Evolutionary conservation across 2,113 vertebrate species (phyloP).

Genomic region (Muscicapa adusta): DNA sequence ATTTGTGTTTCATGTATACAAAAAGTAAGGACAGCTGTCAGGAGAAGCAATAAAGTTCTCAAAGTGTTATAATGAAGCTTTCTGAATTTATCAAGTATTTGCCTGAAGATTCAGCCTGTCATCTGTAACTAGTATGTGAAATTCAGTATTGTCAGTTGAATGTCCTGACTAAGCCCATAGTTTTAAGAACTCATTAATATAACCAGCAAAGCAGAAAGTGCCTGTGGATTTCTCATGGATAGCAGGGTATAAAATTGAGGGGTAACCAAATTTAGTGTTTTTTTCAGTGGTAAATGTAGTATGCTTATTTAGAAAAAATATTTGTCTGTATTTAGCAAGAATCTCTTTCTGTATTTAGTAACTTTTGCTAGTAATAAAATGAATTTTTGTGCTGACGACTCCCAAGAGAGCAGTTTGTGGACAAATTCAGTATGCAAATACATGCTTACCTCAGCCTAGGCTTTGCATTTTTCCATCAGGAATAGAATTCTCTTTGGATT

Average conservation of each 20-base stretch:
- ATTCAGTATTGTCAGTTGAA: neutral
- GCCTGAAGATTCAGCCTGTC: neutral
- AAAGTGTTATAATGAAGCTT: neutral
- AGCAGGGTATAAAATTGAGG: neutral
- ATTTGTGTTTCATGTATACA: neutral
- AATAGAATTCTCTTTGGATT: neutral
- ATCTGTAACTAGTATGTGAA: neutral
- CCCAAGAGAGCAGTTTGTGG: neutral
- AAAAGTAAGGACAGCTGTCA: neutral
- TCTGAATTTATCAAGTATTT: neutral
- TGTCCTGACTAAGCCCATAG: neutral
- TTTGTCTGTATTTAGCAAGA: slow-evolving; percentile 23
- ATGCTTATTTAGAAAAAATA: slow-evolving; percentile 10
- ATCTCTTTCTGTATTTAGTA: slow-evolving; percentile 21
- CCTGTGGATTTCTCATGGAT: neutral
- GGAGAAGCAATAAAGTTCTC: neutral
- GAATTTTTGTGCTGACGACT: slow-evolving; percentile 12
- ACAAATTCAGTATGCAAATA: slow-evolving; percentile 19
- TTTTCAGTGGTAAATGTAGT: neutral
- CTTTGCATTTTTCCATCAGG: slow-evolving; percentile 28
- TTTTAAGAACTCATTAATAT: neutral
- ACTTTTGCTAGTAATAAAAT: slow-evolving; percentile 23
- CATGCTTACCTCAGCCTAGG: slow-evolving; percentile 9
- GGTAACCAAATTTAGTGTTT: neutral
- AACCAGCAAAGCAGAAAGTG: neutral